Evolutionary conservation across 1,140 invertebrate genomes (phyloP).

Genomic region (Drosophila virilis): DNA sequence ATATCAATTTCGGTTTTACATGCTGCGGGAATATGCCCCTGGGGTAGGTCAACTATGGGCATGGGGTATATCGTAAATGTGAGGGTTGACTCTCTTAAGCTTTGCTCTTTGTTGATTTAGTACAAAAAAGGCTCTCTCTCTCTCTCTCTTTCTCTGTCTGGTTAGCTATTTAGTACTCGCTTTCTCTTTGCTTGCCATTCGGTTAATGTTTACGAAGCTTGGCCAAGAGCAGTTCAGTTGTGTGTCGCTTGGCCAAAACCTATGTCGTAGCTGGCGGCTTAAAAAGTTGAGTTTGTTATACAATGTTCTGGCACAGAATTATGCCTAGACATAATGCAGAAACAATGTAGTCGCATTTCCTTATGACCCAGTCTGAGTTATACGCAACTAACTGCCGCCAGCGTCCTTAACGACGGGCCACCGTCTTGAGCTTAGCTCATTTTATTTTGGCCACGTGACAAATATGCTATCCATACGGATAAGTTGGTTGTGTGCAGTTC

Average conservation of each 20-base stretch:
- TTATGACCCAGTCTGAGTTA: slow-evolving; percentile 39
- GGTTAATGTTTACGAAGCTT: slow-evolving; percentile 36
- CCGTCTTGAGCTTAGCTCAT: slow-evolving; percentile 8
- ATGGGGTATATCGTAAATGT: slow-evolving; percentile 61
- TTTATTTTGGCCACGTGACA: slow-evolving; percentile 26
- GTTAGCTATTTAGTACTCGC: background rate
- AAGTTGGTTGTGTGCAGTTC: slow-evolving; percentile 35
- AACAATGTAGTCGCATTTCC: slow-evolving; percentile 53
- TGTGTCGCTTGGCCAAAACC: slow-evolving; percentile 31
- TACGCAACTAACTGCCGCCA: slow-evolving; percentile 12
- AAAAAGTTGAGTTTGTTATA: slow-evolving; percentile 32
- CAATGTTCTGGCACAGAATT: slow-evolving; percentile 37
- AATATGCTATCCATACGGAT: background rate
- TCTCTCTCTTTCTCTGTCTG: background rate
- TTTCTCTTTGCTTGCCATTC: slow-evolving; percentile 7
- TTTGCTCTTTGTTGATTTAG: slow-evolving; percentile 58
- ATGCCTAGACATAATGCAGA: slow-evolving; percentile 67
- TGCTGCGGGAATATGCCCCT: slow-evolving; percentile 31
- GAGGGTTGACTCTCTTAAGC: slow-evolving; percentile 22
- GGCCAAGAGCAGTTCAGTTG: slow-evolving; percentile 65
- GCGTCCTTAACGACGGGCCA: slow-evolving; percentile 9
- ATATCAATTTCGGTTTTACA: slow-evolving; percentile 77
- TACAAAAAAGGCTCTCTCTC: slow-evolving; percentile 56
- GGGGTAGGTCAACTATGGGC: background rate
- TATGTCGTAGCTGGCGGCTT: slow-evolving; percentile 36